These are phyloP conservation scores for Odontomachus brunneus DNA, from an alignment of 1,140 invertebrate species.

Conservation along the genomic window DNA sequence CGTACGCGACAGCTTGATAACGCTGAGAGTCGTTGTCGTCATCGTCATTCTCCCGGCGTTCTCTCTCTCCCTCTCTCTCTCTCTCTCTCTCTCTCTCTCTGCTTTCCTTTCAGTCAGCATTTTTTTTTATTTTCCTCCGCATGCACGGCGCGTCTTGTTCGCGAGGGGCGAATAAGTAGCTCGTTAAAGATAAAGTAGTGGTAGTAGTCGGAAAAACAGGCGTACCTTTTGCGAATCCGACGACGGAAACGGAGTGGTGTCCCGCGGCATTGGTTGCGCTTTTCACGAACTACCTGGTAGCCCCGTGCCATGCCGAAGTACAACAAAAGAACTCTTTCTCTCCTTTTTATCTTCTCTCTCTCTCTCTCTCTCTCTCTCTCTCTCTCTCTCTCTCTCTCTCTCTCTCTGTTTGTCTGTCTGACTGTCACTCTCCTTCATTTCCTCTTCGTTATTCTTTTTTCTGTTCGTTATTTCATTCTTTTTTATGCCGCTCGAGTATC, in stretches of 20 bases:
- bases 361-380: background rate
- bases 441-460: background rate
- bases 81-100: too few species aligned
- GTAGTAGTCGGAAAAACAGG: background rate
- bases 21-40: too few species aligned
- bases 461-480: too few species aligned
- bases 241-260: constrained; percentile 25
- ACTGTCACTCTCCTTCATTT: constrained; percentile 16
- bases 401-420: constrained; percentile 51
- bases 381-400: constrained; percentile 26
- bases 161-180: constrained; percentile 18
- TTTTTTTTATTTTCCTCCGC: background rate
- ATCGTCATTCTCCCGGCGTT: too few species aligned
- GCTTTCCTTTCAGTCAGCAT: too few species aligned
- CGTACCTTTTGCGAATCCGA: background rate
- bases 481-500: background rate
- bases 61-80: too few species aligned
- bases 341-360: constrained; percentile 49
- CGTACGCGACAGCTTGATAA: constrained; percentile 3
- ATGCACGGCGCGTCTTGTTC: background rate
- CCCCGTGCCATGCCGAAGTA: constrained; percentile 9
- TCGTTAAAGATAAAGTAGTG: constrained; percentile 16
- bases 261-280: constrained; percentile 51
- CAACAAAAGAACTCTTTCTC: constrained; percentile 41
- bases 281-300: constrained; percentile 23